Base-by-base conservation (phyloP, 2,797 vertebrate species). In the Acipenser transmontanus region DNA sequence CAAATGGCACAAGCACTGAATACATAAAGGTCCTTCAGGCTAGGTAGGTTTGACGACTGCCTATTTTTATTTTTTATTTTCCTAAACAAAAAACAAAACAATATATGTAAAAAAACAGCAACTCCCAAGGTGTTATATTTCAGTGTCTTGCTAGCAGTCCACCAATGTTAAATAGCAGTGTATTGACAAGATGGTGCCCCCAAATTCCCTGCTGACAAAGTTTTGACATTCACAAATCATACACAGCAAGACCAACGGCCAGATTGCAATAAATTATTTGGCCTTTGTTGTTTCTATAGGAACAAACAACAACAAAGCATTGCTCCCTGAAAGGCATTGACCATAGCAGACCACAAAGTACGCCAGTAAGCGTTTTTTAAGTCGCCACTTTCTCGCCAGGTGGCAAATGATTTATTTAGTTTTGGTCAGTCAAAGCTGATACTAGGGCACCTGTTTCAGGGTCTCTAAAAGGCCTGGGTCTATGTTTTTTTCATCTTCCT, bases 91-190 rank as follows among this genome's bases (percentile, higher is more conserved):
- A 57, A n/a, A n/a, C 11, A 57, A 57, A 57, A 6, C 54, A 57
- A 34, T 34, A 34, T 34, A 34, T 7, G 7, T 6, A 8, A n/a
- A 61, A n/a, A 13, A 9, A 47, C 12, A 12, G n/a, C 6, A 14
- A 49, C 48, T 50, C n/a, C 63, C 63, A 52, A 52, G 20, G 69
- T 60, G 49, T 59, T 69, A 59, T 61, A 57, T 63, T 49, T 13
- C 7, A 63, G n/a, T 66, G 71, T 69, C 67, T 68, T 73, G 69
- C 71, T 77, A n/a, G 54, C 68, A 49, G 49, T 49, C 48, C 61
- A 52, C 60, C 50, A 62, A 73, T 71, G 61, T 82, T 73, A 59
- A 50, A 62, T 73, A 71, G 72, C 76, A 63, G 51, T 69, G 68
- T 61, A 63, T 65, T 59, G 69, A 67, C 59, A 72, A 59, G n/a